phyloP scores from a whole-genome alignment of 1,140 invertebrate genomes.

The Drosophila cardini region DNA sequence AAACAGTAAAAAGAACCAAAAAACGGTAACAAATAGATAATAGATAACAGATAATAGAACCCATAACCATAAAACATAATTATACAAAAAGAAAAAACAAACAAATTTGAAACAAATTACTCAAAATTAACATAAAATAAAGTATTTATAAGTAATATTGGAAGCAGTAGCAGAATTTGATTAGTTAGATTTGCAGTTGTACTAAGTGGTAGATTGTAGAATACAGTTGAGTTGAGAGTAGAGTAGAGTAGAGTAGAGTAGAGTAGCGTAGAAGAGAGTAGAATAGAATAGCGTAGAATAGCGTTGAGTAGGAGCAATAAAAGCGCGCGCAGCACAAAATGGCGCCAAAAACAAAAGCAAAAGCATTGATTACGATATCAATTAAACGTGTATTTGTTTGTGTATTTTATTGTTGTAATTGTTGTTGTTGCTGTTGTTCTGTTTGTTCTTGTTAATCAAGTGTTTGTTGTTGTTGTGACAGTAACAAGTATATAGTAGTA shows the following conservation, averaged over 20 bases:
- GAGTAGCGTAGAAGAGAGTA: constrained; percentile 19
- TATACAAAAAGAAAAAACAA: constrained; percentile 44
- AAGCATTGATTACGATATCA: constrained; percentile 76
- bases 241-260: constrained; percentile 34
- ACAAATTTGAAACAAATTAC: constrained; percentile 30
- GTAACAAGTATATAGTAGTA: no score
- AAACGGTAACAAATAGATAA: constrained; percentile 4
- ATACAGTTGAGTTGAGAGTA: constrained; percentile 32
- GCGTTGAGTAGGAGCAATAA: constrained; percentile 53
- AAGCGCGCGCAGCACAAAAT: constrained; percentile 65
- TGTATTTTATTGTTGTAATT: constrained; percentile 18
- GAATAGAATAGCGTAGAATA: constrained; percentile 23
- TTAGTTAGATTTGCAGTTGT: constrained; percentile 30
- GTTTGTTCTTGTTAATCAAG: no score
- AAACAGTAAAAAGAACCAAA: constrained; percentile 30
- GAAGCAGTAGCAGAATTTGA: constrained; percentile 46
- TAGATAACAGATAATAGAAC: constrained; percentile 24
- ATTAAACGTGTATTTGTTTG: constrained; percentile 57
- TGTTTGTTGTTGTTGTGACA: constrained; percentile 13
- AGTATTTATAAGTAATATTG: constrained; percentile 21
- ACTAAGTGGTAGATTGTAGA: constrained; percentile 30
- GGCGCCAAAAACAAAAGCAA: constrained; percentile 69
- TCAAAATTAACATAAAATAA: constrained; percentile 28
- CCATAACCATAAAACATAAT: constrained; percentile 38
- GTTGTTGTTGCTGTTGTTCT: constrained; percentile 1